Evolutionary conservation across 2,797 vertebrate species (phyloP), one percentile per base, ranked within the genome.

Genomic region (Coendou prehensilis): DNA sequence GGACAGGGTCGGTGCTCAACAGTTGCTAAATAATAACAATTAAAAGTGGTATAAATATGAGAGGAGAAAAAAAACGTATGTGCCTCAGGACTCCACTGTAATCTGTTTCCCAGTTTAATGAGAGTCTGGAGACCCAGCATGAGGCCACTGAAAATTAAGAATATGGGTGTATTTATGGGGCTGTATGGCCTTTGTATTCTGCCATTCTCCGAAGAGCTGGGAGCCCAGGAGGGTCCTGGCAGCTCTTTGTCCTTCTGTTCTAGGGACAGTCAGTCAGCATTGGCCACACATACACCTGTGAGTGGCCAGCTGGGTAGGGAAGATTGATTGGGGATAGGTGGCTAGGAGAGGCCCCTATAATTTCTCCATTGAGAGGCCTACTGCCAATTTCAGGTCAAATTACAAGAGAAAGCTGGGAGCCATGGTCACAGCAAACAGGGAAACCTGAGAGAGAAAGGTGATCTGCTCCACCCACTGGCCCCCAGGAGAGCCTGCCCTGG

Each of bases 121-220:
- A 96, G 97, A 84, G 93, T 23, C 95, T 52, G 2, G 96, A 97
- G 97, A 91, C 0, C 2, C 97, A 95, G 92, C 17, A 0, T 6
- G 96, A 98, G 97, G 94, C 93, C 93, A n/a, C 75, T 0, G 84
- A 87, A 96, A 89, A n/a, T 97, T 91, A 93, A 96, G 95, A 91
- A 41, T 71, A 86, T 56, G 0, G 2, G 11, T 61, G 82, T 92
- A 76, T 96, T 84, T 69, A 73, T 28, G 95, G 96, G 93, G 37
- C 57, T 33, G 63, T 0, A 20, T 37, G 73, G 52, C 89, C 56
- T 69, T 56, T 33, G 37, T 8, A 26, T 73, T 88, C 15, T n/a
- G 17, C 41, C 2, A 13, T 23, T 75, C 47, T 84, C 41, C 1
- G 4, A 22, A 54, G 79, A 83, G 91, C 95, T 88, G 59, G 79